Conservation (phyloP, 1,140 invertebrate genomes). For the Megathymus violae region DNA sequence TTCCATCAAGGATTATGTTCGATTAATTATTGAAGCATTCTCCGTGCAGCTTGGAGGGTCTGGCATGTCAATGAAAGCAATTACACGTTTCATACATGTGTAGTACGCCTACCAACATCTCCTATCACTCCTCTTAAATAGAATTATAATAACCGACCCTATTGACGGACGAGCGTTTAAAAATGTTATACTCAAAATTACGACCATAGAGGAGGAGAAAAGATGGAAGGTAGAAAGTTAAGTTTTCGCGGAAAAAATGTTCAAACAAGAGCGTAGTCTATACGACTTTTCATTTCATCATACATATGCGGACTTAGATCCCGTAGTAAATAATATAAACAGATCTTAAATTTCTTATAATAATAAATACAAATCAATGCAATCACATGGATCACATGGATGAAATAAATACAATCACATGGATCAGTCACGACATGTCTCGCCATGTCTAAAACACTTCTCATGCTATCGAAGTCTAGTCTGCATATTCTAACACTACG, state of each 20-base stretch:
- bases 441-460: too few species aligned
- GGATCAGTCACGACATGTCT: too few species aligned
- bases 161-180: slow-evolving; percentile 40
- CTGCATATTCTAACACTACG: slow-evolving; percentile 21
- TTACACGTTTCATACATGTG: slow-evolving; percentile 64
- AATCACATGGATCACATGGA: too few species aligned
- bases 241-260: too few species aligned
- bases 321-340: too few species aligned
- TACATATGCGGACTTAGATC: too few species aligned
- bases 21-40: slow-evolving; percentile 76
- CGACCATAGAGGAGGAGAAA: too few species aligned
- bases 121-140: slow-evolving; percentile 49
- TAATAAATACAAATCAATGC: too few species aligned
- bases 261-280: too few species aligned
- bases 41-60: slow-evolving; percentile 53
- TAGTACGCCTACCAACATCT: slow-evolving; percentile 45
- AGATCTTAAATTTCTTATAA: too few species aligned
- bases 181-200: neutral
- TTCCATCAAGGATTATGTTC: slow-evolving; percentile 65
- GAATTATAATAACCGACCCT: slow-evolving; percentile 55
- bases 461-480: slow-evolving; percentile 6
- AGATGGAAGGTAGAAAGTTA: too few species aligned
- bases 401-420: too few species aligned
- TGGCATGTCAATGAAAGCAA: slow-evolving; percentile 78
- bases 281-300: neutral